phyloP scores from a whole-genome alignment of 2,113 vertebrate genomes.

The Myrmecophaga tridactyla region DNA sequence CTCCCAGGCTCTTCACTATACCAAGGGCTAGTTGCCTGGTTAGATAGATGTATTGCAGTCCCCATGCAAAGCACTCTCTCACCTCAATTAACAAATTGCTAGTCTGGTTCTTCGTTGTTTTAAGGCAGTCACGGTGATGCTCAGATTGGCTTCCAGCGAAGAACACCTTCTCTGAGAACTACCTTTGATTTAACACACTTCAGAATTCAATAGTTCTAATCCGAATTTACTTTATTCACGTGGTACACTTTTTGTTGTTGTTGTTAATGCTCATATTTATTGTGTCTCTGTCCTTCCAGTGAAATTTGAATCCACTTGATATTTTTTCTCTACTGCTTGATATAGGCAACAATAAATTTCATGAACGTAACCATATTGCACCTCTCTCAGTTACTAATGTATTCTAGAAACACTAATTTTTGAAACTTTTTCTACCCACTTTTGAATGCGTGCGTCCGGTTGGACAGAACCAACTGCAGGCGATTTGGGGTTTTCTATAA shows the following conservation, averaged over 20 bases:
- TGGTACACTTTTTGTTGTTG: not conserved
- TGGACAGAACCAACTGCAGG: not conserved
- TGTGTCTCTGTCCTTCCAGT: not conserved
- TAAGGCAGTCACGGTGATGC: not conserved
- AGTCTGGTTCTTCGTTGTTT: not conserved
- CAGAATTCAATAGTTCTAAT: not conserved
- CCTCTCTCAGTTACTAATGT: not conserved
- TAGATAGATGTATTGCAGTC: not conserved
- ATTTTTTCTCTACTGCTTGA: not conserved
- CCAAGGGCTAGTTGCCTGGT: too few relatives aligned
- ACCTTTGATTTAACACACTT: not conserved
- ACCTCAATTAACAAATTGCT: not conserved
- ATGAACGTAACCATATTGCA: not conserved
- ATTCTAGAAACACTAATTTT: not conserved
- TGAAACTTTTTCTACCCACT: not conserved
- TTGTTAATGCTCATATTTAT: not conserved
- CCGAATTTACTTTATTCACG: constrained; percentile 2
- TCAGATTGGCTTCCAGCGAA: not conserved
- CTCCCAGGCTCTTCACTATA: not conserved
- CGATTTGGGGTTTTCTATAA: constrained; percentile 25
- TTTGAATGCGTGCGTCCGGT: not conserved
- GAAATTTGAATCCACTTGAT: not conserved
- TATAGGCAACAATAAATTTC: not conserved
- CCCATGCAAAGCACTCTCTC: not conserved
- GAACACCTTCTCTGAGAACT: not conserved